Conservation (phyloP, 2,113 vertebrate genomes). For the Clarias magur region DNA sequence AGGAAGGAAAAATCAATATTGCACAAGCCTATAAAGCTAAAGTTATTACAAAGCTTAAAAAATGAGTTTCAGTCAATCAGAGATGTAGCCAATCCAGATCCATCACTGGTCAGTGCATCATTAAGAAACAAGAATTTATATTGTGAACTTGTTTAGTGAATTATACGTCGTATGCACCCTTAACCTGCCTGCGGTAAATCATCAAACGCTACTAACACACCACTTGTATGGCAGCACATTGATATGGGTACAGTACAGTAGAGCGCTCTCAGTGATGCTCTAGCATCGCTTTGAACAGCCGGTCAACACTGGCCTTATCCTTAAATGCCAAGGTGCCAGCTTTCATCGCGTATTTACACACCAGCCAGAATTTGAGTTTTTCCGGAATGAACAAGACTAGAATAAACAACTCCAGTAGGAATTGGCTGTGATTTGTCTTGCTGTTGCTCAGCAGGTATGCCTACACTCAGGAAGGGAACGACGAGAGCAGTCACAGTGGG, state of each 20-base stretch:
- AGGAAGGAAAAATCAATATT: not conserved
- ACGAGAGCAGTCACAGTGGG: conserved; percentile 36
- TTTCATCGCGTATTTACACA: conserved; percentile 16
- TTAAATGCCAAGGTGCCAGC: conserved; percentile 40
- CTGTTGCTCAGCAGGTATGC: conserved; percentile 41
- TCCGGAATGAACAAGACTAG: conserved; percentile 27
- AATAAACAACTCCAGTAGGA: conserved; percentile 40
- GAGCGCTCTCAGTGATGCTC: not conserved
- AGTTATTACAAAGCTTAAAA: not conserved
- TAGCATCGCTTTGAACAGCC: conserved; percentile 2
- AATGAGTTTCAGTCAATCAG: not conserved
- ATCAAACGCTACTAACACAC: not conserved
- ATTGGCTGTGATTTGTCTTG: conserved; percentile 35
- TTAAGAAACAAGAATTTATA: not conserved
- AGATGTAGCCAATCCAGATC: not conserved
- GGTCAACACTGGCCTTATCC: conserved; percentile 17
- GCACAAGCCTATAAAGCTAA: not conserved
- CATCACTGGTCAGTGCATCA: not conserved
- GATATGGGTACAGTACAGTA: not conserved
- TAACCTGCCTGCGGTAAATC: not conserved
- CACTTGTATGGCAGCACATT: not conserved
- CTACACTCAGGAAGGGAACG: conserved; percentile 28
- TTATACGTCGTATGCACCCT: not conserved
- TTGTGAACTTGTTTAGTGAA: not conserved
- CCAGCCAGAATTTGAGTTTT: conserved; percentile 12